Base-by-base conservation (phyloP, 2,888 invertebrate species). In the Andrena trimmerana region DNA sequence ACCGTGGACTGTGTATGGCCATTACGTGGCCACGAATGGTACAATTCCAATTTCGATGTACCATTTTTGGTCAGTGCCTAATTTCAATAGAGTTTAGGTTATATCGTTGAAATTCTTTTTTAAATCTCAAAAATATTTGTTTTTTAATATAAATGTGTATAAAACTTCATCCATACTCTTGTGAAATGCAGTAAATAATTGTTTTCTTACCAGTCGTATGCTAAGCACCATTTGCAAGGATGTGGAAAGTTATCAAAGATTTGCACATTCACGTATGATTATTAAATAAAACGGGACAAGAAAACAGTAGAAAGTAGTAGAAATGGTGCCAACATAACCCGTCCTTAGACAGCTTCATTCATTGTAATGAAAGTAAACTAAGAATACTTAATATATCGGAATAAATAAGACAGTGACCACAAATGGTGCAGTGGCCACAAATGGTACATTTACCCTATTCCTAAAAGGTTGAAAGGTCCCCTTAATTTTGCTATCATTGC, bases 51-150 rank as follows among this genome's bases (percentile, higher is more conserved):
- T 52, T 52, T 20, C 52, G n/a, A 52, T 52, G 52, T 52, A 52
- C 52, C n/a, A 52, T 52, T 52, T 52, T 52, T 52, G n/a, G 52
- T 20, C 52, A 52, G 52, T 52, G 20, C 20, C 20, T 52, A 52
- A 20, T 52, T 20, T 8, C 20, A 52, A 0, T 20, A 52, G 2
- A 20, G 2, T 20, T 20, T 52, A 52, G 52, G 52, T 52, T 52
- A 52, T 52, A 20, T 52, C 52, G 52, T 52, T 52, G 20, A 52
- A 20, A 52, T 20, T 52, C 7, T 52, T 52, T 36, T 20, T 52
- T 20, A 20, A 52, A 52, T 52, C 20, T 52, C 52, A 52, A n/a
- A 52, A 52, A 20, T 52, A 20, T 52, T 20, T 52, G 8, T 7
- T 52, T 20, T 52, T 20, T 52, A 20, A n/a, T 52, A 20, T 20